Evolutionary conservation across 1,140 invertebrate species (phyloP).

Genomic region (Zaprionus lachaisei): DNA sequence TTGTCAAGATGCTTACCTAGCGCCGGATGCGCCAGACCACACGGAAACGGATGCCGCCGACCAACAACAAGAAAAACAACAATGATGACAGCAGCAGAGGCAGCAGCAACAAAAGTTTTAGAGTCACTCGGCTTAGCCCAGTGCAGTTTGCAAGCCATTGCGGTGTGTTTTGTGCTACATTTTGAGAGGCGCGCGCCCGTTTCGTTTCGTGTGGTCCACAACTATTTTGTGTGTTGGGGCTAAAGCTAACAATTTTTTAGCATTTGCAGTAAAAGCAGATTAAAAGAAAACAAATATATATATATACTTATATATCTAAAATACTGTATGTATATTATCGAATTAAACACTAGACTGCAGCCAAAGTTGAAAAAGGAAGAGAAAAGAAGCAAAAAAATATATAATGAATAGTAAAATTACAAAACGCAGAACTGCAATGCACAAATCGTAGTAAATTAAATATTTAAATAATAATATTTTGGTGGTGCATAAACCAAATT

Average conservation of each 20-base stretch:
- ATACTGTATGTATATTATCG: constrained; percentile 45
- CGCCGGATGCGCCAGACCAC: constrained; percentile 79
- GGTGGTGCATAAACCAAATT: constrained; percentile 55
- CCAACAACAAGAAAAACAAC: constrained; percentile 17
- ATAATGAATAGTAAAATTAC: constrained; percentile 31
- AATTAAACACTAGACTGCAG: constrained; percentile 77
- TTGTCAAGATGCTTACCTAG: constrained; percentile 98
- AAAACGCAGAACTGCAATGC: constrained; percentile 66
- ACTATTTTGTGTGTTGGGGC: constrained; percentile 44
- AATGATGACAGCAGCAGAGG: constrained; percentile 10
- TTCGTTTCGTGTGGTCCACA: constrained; percentile 35
- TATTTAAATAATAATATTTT: constrained; percentile 54
- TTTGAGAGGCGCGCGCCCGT: constrained; percentile 1
- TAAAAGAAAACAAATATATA: constrained; percentile 49
- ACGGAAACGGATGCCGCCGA: constrained; percentile 33
- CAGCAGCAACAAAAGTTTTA: constrained; percentile 18
- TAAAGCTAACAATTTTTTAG: constrained; percentile 72
- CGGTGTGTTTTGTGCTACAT: constrained; percentile 23
- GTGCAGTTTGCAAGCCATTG: constrained; percentile 22
- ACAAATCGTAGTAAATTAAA: constrained; percentile 69
- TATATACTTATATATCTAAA: constrained; percentile 46
- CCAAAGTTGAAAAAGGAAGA: constrained; percentile 62
- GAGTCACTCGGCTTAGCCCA: constrained; percentile 11
- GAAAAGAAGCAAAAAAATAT: constrained; percentile 50
- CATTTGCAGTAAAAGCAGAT: constrained; percentile 75